phyloP scores from a whole-genome alignment of 2,888 invertebrate genomes.

The Pheosia gnoma region DNA sequence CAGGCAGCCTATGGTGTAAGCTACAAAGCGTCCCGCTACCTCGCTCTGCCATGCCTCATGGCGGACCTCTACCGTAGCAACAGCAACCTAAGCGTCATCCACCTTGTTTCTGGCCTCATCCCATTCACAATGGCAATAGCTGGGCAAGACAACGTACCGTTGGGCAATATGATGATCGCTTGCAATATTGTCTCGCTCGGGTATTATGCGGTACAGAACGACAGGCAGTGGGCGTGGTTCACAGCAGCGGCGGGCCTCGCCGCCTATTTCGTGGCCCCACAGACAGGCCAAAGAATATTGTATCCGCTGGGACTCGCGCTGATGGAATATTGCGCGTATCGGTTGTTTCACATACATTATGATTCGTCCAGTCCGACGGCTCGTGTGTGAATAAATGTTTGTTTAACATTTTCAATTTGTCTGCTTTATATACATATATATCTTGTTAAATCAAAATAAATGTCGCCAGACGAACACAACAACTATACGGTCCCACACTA shows the following conservation, averaged over 20 bases:
- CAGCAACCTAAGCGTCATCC: slow-evolving; percentile 47
- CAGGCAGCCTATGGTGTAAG: slow-evolving; percentile 55
- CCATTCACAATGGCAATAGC: slow-evolving; percentile 62
- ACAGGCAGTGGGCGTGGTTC: slow-evolving; percentile 65
- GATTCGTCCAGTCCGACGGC: neutral
- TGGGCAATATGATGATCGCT: slow-evolving; percentile 62
- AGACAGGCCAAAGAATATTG: slow-evolving; percentile 47
- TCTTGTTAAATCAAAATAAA: no score
- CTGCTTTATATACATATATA: no score
- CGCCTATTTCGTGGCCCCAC: slow-evolving; percentile 57
- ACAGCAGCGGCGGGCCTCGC: slow-evolving; percentile 61
- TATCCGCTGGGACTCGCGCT: slow-evolving; percentile 63
- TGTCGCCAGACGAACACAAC: no score
- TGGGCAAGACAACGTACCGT: slow-evolving; percentile 52
- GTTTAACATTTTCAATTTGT: no score
- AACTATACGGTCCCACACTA: no score
- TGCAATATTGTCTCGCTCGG: slow-evolving; percentile 63
- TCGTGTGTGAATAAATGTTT: slow-evolving; percentile 7
- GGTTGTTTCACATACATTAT: slow-evolving; percentile 46
- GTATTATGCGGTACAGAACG: slow-evolving; percentile 51
- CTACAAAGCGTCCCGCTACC: slow-evolving; percentile 57
- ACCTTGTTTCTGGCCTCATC: slow-evolving; percentile 64
- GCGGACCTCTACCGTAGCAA: slow-evolving; percentile 62
- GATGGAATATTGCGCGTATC: slow-evolving; percentile 67
- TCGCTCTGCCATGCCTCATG: slow-evolving; percentile 68